Evolutionary conservation across 1,140 invertebrate genomes (phyloP).

Genomic region (Aphelinus atriplicis): DNA sequence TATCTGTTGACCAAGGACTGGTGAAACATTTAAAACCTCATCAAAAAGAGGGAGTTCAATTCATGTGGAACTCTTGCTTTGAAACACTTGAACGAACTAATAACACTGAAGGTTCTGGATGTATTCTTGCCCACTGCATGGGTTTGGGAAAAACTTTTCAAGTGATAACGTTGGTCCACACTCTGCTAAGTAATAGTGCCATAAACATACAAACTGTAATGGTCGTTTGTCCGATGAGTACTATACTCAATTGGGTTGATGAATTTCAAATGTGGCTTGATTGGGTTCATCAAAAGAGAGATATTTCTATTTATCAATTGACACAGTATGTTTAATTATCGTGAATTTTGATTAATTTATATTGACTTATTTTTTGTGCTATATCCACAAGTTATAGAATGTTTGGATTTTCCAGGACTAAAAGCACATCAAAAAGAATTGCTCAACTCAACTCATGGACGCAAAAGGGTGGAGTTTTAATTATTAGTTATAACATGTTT

Average conservation of each 20-base stretch:
- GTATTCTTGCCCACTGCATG: conserved; percentile 95
- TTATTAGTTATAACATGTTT: conserved; percentile 97
- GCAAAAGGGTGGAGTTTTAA: conserved; percentile 83
- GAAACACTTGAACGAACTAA: conserved; percentile 84
- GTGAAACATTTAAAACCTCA: conserved; percentile 92
- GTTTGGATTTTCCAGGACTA: conserved; percentile 31
- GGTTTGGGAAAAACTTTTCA: conserved; percentile 78
- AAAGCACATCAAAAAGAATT: conserved; percentile 36
- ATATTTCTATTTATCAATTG: conserved; percentile 79
- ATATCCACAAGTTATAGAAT: neutral
- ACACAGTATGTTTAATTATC: conserved; percentile 54
- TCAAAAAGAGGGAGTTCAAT: conserved; percentile 86
- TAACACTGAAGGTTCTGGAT: conserved; percentile 78
- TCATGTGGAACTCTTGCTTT: conserved; percentile 95
- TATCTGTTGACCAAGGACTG: conserved; percentile 82
- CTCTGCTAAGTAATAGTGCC: conserved; percentile 76
- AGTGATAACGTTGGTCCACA: conserved; percentile 89
- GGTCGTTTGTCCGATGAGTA: conserved; percentile 93
- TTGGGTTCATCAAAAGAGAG: conserved; percentile 68
- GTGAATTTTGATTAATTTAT: neutral
- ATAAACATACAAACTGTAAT: conserved; percentile 79
- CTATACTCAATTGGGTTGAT: conserved; percentile 92
- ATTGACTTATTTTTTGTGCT: neutral
- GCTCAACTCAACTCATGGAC: conserved; percentile 79
- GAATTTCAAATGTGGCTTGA: conserved; percentile 90